Conservation (phyloP, 2,888 invertebrate species). For the Lordiphosa fenestrarum region DNA sequence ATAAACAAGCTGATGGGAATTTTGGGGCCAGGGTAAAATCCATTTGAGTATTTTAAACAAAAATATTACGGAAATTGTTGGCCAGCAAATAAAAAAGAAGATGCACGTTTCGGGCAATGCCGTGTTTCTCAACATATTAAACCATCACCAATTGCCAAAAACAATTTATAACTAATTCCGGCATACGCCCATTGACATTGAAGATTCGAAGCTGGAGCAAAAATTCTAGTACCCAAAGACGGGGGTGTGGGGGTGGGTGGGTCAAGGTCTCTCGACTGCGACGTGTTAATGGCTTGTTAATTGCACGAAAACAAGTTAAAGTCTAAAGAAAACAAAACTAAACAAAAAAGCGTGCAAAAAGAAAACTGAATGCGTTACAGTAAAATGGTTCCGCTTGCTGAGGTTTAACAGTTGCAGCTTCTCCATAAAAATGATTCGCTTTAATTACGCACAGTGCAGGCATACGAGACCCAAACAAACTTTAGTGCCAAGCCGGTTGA, state of each 20-base stretch:
- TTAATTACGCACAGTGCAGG: conserved; percentile 26
- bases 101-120: conserved; percentile 40
- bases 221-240: conserved; percentile 1
- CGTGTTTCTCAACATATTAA: conserved; percentile 3
- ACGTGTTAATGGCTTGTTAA: conserved; percentile 53
- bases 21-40: conserved; percentile 58
- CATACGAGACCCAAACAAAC: conserved; percentile 25
- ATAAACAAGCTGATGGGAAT: conserved; percentile 51
- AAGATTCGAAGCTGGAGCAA: conserved; percentile 22
- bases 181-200: conserved; percentile 41
- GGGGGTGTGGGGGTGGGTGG: conserved; percentile 9
- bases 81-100: conserved; percentile 16
- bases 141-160: conserved; percentile 26
- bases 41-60: conserved; percentile 28
- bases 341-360: conserved; percentile 39
- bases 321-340: conserved; percentile 17
- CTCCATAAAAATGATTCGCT: conserved; percentile 42
- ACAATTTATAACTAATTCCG: conserved; percentile 28
- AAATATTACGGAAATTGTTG: conserved; percentile 56
- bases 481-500: background rate
- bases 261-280: conserved; percentile 34
- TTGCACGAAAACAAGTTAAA: conserved; percentile 10
- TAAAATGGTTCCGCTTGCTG: conserved; percentile 41
- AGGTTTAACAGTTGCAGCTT: conserved; percentile 27
- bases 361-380: conserved; percentile 19